Evolutionary conservation across 2,888 invertebrate species (phyloP).

Genomic region (Plusia festucae): DNA sequence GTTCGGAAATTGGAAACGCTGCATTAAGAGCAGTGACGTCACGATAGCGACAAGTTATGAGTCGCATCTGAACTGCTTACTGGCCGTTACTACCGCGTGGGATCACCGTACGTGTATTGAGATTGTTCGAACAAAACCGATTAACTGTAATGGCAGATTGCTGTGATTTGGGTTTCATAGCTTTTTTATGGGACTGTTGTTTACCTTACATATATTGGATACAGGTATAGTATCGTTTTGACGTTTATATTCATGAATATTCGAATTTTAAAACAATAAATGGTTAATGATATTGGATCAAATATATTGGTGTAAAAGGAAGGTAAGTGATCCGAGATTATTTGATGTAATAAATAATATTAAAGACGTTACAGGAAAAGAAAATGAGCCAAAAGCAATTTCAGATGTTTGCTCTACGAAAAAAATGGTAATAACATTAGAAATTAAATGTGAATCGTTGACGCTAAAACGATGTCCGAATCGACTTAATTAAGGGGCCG

Average conservation of each 20-base stretch:
- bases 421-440: constrained; percentile 42
- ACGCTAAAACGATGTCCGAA: constrained; percentile 50
- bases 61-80: constrained; percentile 62
- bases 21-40: constrained; percentile 78
- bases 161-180: constrained; percentile 58
- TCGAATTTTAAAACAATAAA: background rate
- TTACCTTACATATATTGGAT: constrained; percentile 42
- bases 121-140: constrained; percentile 61
- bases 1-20: constrained; percentile 86
- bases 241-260: constrained; percentile 6
- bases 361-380: constrained; percentile 2
- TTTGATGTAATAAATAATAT: background rate
- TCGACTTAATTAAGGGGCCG: constrained; percentile 59
- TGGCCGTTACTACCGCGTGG: constrained; percentile 20
- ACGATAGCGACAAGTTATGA: constrained; percentile 82
- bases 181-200: constrained; percentile 50
- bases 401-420: constrained; percentile 34
- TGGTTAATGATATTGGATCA: background rate
- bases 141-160: constrained; percentile 61
- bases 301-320: background rate
- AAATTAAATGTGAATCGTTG: constrained; percentile 56
- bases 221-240: constrained; percentile 19
- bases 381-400: constrained; percentile 30
- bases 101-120: constrained; percentile 54
- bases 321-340: background rate